phyloP scores from a whole-genome alignment of 2,113 vertebrate genomes.

The Empidonax traillii region DNA sequence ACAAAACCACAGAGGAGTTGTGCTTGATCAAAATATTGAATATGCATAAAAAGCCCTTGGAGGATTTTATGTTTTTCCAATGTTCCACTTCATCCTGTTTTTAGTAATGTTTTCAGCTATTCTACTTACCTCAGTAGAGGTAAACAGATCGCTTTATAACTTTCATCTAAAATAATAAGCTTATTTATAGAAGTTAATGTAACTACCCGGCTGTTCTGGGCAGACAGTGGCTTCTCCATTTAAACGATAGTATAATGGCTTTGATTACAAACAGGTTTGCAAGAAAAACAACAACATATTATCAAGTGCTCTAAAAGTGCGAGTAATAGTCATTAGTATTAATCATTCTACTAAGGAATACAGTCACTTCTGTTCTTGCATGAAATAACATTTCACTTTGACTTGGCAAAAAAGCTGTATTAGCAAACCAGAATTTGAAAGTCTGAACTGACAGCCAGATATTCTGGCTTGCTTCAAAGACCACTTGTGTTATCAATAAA shows the following conservation, averaged over 20 bases:
- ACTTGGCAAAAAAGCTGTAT: fast-evolving
- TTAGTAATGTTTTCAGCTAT: not conserved
- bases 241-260: not conserved
- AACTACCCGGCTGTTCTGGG: not conserved
- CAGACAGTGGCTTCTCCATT: not conserved
- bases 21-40: conserved; percentile 19
- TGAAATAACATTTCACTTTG: not conserved
- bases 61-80: not conserved
- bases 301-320: not conserved
- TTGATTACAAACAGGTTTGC: not conserved
- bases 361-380: not conserved
- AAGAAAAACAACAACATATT: not conserved
- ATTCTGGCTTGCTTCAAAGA: not conserved
- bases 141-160: conserved; percentile 31
- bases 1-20: conserved; percentile 23
- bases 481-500: not conserved
- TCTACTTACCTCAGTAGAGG: not conserved
- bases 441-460: not conserved
- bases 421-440: not conserved
- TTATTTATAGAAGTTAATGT: conserved; percentile 34
- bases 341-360: not conserved
- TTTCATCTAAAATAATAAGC: conserved; percentile 33
- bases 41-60: not conserved
- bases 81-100: not conserved
- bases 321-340: not conserved